These are phyloP conservation scores for Darevskia nairensis DNA, from an alignment of 2,797 vertebrate genomes.

Conservation along the genomic window DNA sequence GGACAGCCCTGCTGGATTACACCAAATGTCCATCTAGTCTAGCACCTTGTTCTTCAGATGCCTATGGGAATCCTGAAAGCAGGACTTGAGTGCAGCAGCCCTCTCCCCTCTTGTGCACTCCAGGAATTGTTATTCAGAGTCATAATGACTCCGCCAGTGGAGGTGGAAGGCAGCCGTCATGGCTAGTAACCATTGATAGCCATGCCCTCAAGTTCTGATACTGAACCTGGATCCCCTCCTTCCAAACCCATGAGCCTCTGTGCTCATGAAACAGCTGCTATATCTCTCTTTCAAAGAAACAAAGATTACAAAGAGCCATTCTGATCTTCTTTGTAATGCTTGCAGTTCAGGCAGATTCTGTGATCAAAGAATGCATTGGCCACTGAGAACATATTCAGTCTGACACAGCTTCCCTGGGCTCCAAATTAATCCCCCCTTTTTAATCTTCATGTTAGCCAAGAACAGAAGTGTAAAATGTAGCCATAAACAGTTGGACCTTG, in stretches of 20 bases:
- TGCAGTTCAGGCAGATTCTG: slow-evolving; percentile 8
- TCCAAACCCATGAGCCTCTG: background rate
- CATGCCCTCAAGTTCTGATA: too few relatives aligned
- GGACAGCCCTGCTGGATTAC: too few relatives aligned
- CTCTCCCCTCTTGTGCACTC: too few relatives aligned
- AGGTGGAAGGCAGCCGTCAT: too few relatives aligned
- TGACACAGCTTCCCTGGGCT: slow-evolving; percentile 32
- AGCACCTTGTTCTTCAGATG: too few relatives aligned
- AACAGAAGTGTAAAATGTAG: slow-evolving; percentile 60
- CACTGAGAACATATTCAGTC: slow-evolving; percentile 23
- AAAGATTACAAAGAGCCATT: slow-evolving; percentile 28
- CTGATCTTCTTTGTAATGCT: slow-evolving; percentile 41
- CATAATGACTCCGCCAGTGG: too few relatives aligned
- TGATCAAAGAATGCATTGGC: slow-evolving; percentile 39
- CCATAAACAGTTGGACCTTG: slow-evolving; percentile 56
- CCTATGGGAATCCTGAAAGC: too few relatives aligned
- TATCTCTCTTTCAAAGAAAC: slow-evolving; percentile 30
- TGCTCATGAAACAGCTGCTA: background rate
- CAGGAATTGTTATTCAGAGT: too few relatives aligned
- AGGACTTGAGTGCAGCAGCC: too few relatives aligned
- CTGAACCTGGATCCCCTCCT: background rate
- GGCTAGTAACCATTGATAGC: too few relatives aligned
- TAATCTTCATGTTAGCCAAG: slow-evolving; percentile 65
- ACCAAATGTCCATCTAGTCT: too few relatives aligned
- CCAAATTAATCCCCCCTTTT: slow-evolving; percentile 64